phyloP scores from a whole-genome alignment of 2,888 invertebrate genomes.

The Tinea trinotella region DNA sequence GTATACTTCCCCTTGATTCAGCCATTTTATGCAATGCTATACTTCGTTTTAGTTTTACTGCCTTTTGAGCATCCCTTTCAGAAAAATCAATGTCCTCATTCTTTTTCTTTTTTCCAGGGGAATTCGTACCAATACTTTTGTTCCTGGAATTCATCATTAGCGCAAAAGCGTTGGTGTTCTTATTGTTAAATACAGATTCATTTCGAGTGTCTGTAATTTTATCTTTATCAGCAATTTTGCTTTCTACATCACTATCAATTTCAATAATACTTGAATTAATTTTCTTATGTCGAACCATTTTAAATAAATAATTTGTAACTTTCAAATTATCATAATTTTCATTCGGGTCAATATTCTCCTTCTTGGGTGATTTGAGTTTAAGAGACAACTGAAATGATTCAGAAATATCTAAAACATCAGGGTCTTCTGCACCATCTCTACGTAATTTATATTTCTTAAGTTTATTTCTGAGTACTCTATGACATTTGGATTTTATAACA shows the following conservation, averaged over 20 bases:
- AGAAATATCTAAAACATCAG: constrained; percentile 56
- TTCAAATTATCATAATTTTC: background rate
- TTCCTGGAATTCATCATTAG: constrained; percentile 78
- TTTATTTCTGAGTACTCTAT: constrained; percentile 44
- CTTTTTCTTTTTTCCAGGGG: constrained; percentile 69
- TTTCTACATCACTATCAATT: background rate
- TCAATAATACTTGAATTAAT: background rate
- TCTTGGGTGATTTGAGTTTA: constrained; percentile 44
- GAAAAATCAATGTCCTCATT: constrained; percentile 33
- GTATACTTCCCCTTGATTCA: constrained; percentile 72
- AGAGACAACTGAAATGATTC: constrained; percentile 39
- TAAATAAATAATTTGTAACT: constrained; percentile 8
- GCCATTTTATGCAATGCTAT: constrained; percentile 74
- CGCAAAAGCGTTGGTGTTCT: constrained; percentile 73
- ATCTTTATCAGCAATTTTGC: background rate
- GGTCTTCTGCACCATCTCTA: constrained; percentile 56
- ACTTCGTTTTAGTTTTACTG: constrained; percentile 58
- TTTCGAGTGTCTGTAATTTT: background rate
- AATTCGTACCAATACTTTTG: constrained; percentile 75
- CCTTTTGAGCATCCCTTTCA: constrained; percentile 38
- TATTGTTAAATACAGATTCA: constrained; percentile 26
- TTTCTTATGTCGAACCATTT: constrained; percentile 10
- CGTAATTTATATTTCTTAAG: constrained; percentile 55
- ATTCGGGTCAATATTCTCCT: constrained; percentile 8
- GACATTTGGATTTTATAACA: constrained; percentile 40